Conservation (phyloP, 1,140 invertebrate genomes). For the Yoshiicerus persimilis region DNA sequence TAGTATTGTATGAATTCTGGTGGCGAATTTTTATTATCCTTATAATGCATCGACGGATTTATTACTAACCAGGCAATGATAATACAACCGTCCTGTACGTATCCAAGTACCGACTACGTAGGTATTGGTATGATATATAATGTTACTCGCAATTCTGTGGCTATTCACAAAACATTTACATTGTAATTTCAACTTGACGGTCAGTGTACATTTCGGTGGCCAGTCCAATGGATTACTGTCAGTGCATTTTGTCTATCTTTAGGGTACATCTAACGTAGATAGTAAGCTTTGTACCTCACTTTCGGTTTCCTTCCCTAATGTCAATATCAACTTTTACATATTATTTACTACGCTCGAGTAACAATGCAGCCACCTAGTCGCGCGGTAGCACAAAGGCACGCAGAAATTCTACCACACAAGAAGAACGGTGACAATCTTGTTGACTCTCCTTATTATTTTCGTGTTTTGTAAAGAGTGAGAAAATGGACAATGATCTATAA, state of each 20-base stretch:
- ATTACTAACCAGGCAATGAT: too few species aligned
- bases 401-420: not conserved
- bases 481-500: too few species aligned
- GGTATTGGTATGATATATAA: not conserved
- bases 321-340: not conserved
- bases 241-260: not conserved
- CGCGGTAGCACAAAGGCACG: not conserved
- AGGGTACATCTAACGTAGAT: not conserved
- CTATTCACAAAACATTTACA: slow-evolving; percentile 8
- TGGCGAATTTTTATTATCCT: not conserved
- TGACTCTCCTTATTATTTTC: not conserved
- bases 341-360: not conserved
- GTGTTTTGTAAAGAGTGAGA: too few species aligned
- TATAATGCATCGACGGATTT: not conserved
- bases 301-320: not conserved
- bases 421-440: not conserved
- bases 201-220: not conserved
- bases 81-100: too few species aligned
- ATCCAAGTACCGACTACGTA: too few species aligned
- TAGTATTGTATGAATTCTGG: too few species aligned
- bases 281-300: not conserved
- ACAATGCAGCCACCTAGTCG: not conserved
- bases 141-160: not conserved
- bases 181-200: slow-evolving; percentile 16
- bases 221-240: slow-evolving; percentile 9